phyloP scores from a whole-genome alignment of 2,888 invertebrate genomes.

The Heliothis peltigera region DNA sequence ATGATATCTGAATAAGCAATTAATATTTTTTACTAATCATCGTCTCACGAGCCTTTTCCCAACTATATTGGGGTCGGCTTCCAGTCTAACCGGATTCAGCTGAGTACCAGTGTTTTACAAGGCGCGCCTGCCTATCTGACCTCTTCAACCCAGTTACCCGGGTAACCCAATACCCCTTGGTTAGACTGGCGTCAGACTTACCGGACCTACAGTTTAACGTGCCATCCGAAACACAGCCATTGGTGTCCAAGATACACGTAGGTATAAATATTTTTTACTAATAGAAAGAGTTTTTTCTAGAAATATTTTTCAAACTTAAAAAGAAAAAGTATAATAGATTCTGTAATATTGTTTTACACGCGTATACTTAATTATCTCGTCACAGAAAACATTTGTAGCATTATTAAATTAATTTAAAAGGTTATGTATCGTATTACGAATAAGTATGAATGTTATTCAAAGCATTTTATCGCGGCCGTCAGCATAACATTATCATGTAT shows the following conservation, averaged over 20 bases:
- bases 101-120: no score
- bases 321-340: not conserved
- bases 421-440: constrained; percentile 30
- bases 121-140: no score
- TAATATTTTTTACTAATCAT: not conserved
- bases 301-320: not conserved
- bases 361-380: not conserved
- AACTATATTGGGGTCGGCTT: no score
- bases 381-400: not conserved
- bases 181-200: no score
- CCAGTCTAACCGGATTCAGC: no score
- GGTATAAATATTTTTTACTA: not conserved
- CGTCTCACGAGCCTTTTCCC: no score
- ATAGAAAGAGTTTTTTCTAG: not conserved
- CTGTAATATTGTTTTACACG: not conserved
- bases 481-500: constrained; percentile 20
- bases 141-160: no score
- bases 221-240: no score
- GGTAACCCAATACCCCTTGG: no score
- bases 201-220: no score
- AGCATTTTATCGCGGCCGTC: constrained; percentile 9
- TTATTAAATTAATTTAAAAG: constrained; percentile 10
- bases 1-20: not conserved
- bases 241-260: no score
- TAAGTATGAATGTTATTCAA: constrained; percentile 26